Evolutionary conservation across 2,888 invertebrate genomes (phyloP), one percentile per base, ranked within the genome.

Genomic region (Calephelis perditalis): DNA sequence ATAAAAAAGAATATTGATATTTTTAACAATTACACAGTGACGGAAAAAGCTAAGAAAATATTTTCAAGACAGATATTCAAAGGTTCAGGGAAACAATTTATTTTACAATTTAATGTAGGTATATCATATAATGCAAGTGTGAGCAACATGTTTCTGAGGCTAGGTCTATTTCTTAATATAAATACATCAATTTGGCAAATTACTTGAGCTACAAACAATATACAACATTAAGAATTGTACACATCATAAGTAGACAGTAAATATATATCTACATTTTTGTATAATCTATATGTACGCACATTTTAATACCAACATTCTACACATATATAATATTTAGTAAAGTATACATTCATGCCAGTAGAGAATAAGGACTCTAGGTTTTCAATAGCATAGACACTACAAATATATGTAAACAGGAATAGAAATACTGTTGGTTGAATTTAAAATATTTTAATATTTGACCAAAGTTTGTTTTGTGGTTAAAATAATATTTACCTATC

Each of bases 101-200:
- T 15, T 15, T 15, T 15, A 15, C 1, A 15, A 15, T 15, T 37
- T 37, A 37, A 37, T 37, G 5, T 7, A 37, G 0, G 1, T 8
- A 40, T 40, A 40, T 6, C 40, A 59, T 37, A 36, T 52, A 6
- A 52, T 52, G n/a, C 35, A 54, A 35, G 11, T 36, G 52, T 54
- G 36, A 54, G 52, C 52, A 15, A 15, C 15, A 52, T 57, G 56
- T 52, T 56, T 45, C n/a, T 56, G 56, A 59, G 55, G 11, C 49
- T 63, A 56, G 12, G 35, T 35, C 35, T 57, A 15, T 57, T 44
- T 45, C 44, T 56, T 54, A 47, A 60, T 36, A 62, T 43, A 8
- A 60, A 71, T 80, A 85, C 82, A 86, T 75, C 71, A 71, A 87
- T 89, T 89, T 88, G 88, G 89, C 89, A 85, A 81, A 76, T 73